phyloP scores from a whole-genome alignment of 1,140 invertebrate species.

The Aphaenogaster ashmeadi region DNA sequence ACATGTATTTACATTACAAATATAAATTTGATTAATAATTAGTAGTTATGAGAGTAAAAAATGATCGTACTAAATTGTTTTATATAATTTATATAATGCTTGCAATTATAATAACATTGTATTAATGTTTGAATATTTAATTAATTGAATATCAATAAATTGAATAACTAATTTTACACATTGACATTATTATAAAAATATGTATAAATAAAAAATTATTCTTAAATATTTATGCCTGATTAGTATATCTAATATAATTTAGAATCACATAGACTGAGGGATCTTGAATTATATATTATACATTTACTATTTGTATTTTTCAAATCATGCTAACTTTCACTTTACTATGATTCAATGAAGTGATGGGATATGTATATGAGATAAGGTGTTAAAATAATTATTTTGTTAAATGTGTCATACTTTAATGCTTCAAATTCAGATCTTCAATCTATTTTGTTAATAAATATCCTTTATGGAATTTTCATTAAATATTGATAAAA shows the following conservation, averaged over 20 bases:
- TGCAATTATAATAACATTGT: conserved; percentile 10
- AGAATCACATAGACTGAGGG: background rate
- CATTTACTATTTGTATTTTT: conserved; percentile 1
- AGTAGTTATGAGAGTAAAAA: background rate
- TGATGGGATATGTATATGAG: background rate
- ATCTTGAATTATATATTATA: conserved; percentile 22
- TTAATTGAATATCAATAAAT: too few species aligned
- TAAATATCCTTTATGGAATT: conserved; percentile 31
- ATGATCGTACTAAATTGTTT: conserved; percentile 31
- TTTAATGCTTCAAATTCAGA: conserved; percentile 57
- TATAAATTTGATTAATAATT: conserved; percentile 12
- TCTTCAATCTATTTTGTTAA: conserved; percentile 68
- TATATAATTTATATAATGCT: background rate
- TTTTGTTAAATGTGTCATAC: conserved; percentile 45
- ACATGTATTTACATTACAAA: background rate
- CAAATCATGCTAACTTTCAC: background rate
- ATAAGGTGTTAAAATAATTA: conserved; percentile 37
- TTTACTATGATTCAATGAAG: background rate
- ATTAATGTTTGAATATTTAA: background rate
- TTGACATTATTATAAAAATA: conserved; percentile 11
- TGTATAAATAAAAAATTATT: conserved; percentile 9
- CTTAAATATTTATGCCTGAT: background rate
- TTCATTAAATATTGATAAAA: conserved; percentile 51
- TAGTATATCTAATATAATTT: background rate
- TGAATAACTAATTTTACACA: conserved; percentile 9